phyloP scores from a whole-genome alignment of 37 sponge, comb jelly and placozoan species.

The Dysidea cf. avara region DNA sequence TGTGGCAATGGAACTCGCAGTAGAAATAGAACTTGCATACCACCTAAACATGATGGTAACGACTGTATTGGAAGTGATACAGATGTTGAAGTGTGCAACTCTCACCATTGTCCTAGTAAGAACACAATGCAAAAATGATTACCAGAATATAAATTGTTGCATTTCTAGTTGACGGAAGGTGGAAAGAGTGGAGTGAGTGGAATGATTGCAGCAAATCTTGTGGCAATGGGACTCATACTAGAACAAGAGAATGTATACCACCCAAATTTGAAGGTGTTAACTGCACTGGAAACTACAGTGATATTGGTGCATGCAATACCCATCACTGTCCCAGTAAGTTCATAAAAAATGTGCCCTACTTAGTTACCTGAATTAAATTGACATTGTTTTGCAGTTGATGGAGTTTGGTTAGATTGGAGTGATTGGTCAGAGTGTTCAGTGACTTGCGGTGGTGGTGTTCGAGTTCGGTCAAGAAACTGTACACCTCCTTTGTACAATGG shows the following conservation, averaged over 20 bases:
- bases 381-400: too few species aligned
- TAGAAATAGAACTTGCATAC: constrained; percentile 40
- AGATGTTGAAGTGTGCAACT: constrained; percentile 26
- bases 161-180: constrained; percentile 49
- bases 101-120: constrained; percentile 66
- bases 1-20: constrained; percentile 42
- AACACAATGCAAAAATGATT: not conserved
- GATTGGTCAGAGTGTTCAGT: constrained; percentile 64
- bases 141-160: not conserved
- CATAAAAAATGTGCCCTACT: constrained; percentile 5
- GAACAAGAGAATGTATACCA: constrained; percentile 59
- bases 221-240: constrained; percentile 17
- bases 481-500: too few species aligned
- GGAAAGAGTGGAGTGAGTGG: constrained; percentile 77
- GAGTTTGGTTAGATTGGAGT: constrained; percentile 67
- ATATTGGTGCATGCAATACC: constrained; percentile 41
- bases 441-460: constrained; percentile 47
- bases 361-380: too few species aligned
- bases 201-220: constrained; percentile 51
- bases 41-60: constrained; percentile 45
- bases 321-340: constrained; percentile 65
- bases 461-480: too few species aligned
- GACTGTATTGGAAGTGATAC: constrained; percentile 45
- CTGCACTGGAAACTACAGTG: constrained; percentile 44
- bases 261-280: constrained; percentile 62